Percentiles rank a stretch among this genome's conserved stretches.
These are phyloP conservation scores for Valencia hispanica DNA, from an alignment of 2,797 vertebrate genomes.

Conservation along the genomic window DNA sequence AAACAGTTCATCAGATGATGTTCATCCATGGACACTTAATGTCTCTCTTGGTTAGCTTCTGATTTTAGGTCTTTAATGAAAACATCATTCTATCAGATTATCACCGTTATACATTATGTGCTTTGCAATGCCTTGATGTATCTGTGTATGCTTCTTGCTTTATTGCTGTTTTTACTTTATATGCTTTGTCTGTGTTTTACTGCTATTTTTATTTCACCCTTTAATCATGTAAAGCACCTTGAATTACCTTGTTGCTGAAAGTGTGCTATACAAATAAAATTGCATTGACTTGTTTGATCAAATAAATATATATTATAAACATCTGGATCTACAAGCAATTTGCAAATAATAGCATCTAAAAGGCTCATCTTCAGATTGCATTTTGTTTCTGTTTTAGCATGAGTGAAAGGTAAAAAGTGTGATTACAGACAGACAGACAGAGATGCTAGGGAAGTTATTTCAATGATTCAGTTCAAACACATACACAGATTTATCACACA, in stretches of 20 bases:
- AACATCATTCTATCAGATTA: neutral
- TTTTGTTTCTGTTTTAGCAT: neutral
- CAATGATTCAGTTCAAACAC: neutral
- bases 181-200: no score
- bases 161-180: no score
- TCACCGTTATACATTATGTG: no score
- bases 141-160: no score
- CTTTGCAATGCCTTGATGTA: no score
- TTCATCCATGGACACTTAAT: neutral
- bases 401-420: neutral
- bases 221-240: no score
- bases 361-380: neutral
- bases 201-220: no score
- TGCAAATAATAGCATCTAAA: neutral
- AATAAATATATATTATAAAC: neutral
- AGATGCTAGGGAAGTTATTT: neutral
- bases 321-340: neutral
- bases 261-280: no score
- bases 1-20: constrained; percentile 1
- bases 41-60: neutral
- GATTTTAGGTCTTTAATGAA: neutral
- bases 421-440: no score
- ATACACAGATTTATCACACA: neutral
- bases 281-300: no score
- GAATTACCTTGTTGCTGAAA: no score